Base-by-base conservation (phyloP, 2,113 vertebrate species). In the Odobenus rosmarus region DNA sequence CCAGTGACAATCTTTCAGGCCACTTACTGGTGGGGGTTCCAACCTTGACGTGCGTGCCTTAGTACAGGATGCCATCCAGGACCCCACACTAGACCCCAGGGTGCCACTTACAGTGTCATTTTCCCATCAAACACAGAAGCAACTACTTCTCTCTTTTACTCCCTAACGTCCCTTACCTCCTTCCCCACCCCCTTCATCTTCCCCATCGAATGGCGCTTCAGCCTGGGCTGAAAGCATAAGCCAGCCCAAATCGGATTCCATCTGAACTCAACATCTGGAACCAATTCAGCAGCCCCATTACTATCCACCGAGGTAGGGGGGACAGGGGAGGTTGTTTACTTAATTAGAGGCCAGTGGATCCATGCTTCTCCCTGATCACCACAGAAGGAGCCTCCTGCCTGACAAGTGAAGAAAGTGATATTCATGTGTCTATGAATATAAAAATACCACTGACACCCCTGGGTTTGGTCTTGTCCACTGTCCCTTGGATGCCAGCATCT, bases 181-280 rank as follows among this genome's bases (percentile, higher is more conserved):
- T 31, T 55, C 51, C 51, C n/a, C 28, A 10, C 12, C 19, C 26
- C 19, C 24, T 18, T 7, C n/a, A 4, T 42, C 49, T 69, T 74
- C 67, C 74, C 74, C 90, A 19, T 69, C 49, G 36, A 95, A 88
- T 21, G 76, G 33, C 76, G 55, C 92, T 93, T 95, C 89, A 96
- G 79, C 77, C 69, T 83, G 55, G 92, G 90, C 93, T 97, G 71
- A 97, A 97, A 85, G 62, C 86, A 72, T 28, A 90, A 91, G 92
- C 69, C 83, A 95, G 36, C 39, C 28, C 96, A 88, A 67, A 53
- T 95, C 16, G 0, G 93, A 97, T 90, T 98, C 96, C 28, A 59
- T 53, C 97, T 86, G 95, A 82, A 95, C 93, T 94, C 86, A 96
- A 96, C 98, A 98, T 98, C 98, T 99, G 98, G 98, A 99, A 98